Evolutionary conservation across 2,113 vertebrate genomes (phyloP).

Genomic region (Microtus pennsylvanicus): DNA sequence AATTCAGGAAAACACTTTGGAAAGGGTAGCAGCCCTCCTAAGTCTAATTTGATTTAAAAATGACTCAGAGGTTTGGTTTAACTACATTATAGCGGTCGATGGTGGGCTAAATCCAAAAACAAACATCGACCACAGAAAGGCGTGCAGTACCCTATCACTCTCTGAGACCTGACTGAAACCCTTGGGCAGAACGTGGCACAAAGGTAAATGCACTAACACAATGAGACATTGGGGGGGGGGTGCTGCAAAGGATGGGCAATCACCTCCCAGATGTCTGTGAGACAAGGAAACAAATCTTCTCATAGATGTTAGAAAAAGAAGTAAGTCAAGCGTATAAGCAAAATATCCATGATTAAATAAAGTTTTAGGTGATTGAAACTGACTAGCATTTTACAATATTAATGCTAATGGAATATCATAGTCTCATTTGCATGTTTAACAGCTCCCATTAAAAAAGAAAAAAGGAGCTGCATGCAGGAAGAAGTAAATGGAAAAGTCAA

Average conservation of each 20-base stretch:
- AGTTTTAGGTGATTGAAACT: slow-evolving; percentile 84
- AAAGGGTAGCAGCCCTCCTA: slow-evolving; percentile 66
- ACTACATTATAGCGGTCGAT: slow-evolving; percentile 52
- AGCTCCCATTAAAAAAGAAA: slow-evolving; percentile 76
- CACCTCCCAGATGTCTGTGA: slow-evolving; percentile 65
- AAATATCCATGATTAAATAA: slow-evolving; percentile 86
- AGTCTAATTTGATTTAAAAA: slow-evolving; percentile 49
- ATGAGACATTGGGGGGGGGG: slow-evolving; percentile 45
- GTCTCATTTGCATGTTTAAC: slow-evolving; percentile 84
- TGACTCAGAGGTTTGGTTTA: slow-evolving; percentile 65
- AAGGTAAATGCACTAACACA: slow-evolving; percentile 30
- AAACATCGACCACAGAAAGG: slow-evolving; percentile 61
- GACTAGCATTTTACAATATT: slow-evolving; percentile 88
- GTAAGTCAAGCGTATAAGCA: slow-evolving; percentile 68
- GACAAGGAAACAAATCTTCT: slow-evolving; percentile 65
- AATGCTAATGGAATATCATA: slow-evolving; percentile 86
- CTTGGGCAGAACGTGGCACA: slow-evolving; percentile 26
- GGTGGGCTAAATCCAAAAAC: slow-evolving; percentile 52
- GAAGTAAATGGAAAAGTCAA: slow-evolving; percentile 75
- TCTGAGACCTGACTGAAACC: slow-evolving; percentile 55
- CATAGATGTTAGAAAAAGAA: slow-evolving; percentile 63
- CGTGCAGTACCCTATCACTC: slow-evolving; percentile 37
- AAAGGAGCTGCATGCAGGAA: slow-evolving; percentile 72
- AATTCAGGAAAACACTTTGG: slow-evolving; percentile 71
- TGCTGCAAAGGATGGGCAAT: slow-evolving; percentile 56